phyloP scores from a whole-genome alignment of 2,113 vertebrate species.

The Shinisaurus crocodilurus region DNA sequence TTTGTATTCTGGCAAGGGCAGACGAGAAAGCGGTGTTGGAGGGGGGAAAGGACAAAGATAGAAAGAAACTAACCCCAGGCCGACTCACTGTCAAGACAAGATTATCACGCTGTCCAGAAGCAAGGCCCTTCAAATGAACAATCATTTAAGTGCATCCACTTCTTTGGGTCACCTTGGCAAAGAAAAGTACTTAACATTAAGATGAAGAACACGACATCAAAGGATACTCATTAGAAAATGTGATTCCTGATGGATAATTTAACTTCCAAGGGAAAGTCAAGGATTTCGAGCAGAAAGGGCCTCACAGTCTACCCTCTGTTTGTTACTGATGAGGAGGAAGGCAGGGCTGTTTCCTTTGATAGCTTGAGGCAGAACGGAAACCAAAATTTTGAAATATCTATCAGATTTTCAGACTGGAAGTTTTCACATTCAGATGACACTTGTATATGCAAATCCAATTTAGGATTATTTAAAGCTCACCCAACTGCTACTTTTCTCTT shows the following conservation, averaged over 20 bases:
- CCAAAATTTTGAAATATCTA: background rate
- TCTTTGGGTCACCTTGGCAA: conserved; percentile 65
- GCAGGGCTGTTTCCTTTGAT: background rate
- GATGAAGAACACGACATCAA: conserved; percentile 57
- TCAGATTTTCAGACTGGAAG: background rate
- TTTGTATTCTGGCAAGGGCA: conserved; percentile 67
- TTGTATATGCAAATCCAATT: background rate
- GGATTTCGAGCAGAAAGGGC: conserved; percentile 42
- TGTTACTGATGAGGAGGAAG: conserved; percentile 34
- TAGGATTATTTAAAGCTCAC: background rate
- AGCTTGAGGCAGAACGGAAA: background rate
- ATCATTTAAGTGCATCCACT: conserved; percentile 64
- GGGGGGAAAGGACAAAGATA: conserved; percentile 52
- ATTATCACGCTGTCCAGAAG: conserved; percentile 63
- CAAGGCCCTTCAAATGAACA: conserved; percentile 62
- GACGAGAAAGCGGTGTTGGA: conserved; percentile 49
- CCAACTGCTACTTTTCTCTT: too few species aligned
- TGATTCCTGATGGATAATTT: conserved; percentile 67
- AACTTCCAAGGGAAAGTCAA: conserved; percentile 64
- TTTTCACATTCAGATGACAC: background rate
- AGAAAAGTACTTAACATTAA: conserved; percentile 58
- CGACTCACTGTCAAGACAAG: conserved; percentile 59
- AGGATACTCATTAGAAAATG: conserved; percentile 55
- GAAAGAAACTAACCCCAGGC: conserved; percentile 55
- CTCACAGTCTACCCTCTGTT: conserved; percentile 45